Percentiles rank a stretch among this genome's conserved stretches.
phyloP scores from a whole-genome alignment of 2,888 invertebrate species.

The Mythimna lalbum region DNA sequence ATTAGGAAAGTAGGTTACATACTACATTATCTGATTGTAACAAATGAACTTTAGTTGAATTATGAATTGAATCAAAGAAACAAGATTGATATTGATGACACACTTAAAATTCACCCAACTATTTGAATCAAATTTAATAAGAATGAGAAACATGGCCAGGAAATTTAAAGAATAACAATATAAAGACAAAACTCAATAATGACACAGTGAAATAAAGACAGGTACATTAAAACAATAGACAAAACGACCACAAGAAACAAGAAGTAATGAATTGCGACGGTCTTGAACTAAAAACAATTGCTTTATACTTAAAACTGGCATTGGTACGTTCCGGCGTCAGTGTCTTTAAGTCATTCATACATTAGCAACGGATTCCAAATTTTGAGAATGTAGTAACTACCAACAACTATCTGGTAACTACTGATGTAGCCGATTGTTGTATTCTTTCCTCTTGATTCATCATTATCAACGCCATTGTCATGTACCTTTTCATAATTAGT shows the following conservation, averaged over 20 bases:
- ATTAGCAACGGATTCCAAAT: conserved; percentile 51
- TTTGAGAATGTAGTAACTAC: conserved; percentile 44
- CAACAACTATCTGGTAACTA: conserved; percentile 8
- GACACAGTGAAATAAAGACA: conserved; percentile 34
- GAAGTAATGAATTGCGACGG: conserved; percentile 63
- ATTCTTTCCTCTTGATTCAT: conserved; percentile 43
- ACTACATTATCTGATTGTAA: conserved; percentile 47
- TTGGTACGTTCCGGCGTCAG: conserved; percentile 55
- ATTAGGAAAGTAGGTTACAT: conserved; percentile 61
- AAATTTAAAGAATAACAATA: conserved; percentile 14
- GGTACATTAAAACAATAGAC: conserved; percentile 49
- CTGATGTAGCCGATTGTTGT: conserved; percentile 24
- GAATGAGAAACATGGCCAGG: background rate
- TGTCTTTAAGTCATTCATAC: conserved; percentile 21
- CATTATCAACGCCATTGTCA: conserved; percentile 53
- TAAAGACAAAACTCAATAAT: conserved; percentile 21
- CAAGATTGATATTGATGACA: conserved; percentile 31
- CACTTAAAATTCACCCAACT: conserved; percentile 17
- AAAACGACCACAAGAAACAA: conserved; percentile 41
- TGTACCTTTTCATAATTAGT: conserved; percentile 56
- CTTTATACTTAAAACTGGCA: conserved; percentile 52
- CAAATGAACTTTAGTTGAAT: conserved; percentile 31
- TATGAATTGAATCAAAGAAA: conserved; percentile 30
- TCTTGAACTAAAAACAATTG: conserved; percentile 67
- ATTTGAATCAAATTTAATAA: conserved; percentile 13